phyloP scores from a whole-genome alignment of 2,113 vertebrate genomes.

The Malurus elegans region DNA sequence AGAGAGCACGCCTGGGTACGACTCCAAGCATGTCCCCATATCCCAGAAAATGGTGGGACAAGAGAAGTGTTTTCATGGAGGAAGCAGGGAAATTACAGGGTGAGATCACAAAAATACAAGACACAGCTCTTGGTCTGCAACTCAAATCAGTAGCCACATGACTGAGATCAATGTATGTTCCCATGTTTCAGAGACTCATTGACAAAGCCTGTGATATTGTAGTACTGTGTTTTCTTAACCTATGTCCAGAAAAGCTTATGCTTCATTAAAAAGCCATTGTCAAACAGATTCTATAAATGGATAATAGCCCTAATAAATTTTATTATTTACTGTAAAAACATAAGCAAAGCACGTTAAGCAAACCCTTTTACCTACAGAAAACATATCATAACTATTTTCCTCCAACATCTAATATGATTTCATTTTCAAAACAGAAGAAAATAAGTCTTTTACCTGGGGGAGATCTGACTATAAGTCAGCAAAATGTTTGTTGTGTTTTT shows the following conservation, averaged over 20 bases:
- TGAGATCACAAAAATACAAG: not conserved
- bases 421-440: conserved; percentile 65
- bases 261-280: conserved; percentile 24
- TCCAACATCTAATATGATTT: conserved; percentile 44
- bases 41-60: not conserved
- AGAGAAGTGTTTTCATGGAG: not conserved
- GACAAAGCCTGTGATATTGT: not conserved
- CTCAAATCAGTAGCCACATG: not conserved
- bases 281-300: not conserved
- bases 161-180: not conserved
- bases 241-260: conserved; percentile 31
- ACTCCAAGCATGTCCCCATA: not conserved
- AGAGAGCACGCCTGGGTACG: not conserved
- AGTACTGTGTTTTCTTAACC: not conserved
- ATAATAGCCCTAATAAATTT: not conserved
- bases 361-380: conserved; percentile 42
- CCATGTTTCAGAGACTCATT: not conserved
- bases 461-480: not conserved
- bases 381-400: not conserved
- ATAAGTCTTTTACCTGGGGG: conserved; percentile 2
- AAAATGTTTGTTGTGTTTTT: not conserved
- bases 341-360: conserved; percentile 33
- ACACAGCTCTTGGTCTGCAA: not conserved
- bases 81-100: not conserved
- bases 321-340: conserved; percentile 33